Evolutionary conservation across 2,888 invertebrate genomes (phyloP), one percentile per base, ranked within the genome.

Genomic region (Drosophila helvetica): DNA sequence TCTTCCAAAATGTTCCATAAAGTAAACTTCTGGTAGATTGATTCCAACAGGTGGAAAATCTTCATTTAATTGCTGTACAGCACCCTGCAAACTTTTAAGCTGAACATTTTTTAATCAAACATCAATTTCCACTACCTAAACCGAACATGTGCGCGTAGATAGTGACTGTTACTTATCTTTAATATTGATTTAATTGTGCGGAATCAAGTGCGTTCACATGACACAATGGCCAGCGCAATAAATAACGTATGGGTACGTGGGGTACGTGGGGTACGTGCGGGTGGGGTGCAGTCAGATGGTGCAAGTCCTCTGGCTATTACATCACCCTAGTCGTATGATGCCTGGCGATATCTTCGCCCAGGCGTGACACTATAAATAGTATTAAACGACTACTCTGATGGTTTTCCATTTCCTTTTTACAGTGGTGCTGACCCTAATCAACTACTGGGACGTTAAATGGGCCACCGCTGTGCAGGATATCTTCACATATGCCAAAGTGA

Each of bases 401-500:
- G 38, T 7, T 7, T 38, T 54, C 50, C 53, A 45, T 66, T 74
- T 58, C 18, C 27, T 79, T 74, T 33, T 93, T 93, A 38, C 94
- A 99, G 99, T 98, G 93, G 93, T 99, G 55, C 93, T 99, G 80
- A 98, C 99, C 0, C 98, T 98, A 92, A 95, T 99, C 85, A 99
- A 99, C 93, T 99, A 99, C 93, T 98, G 97, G 95, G 97, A 98
- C 81, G 99, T 99, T 3, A 97, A 97, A 91, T 98, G 98, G 94
- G 98, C 99, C 0, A 99, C 98, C 3, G 93, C 96, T 74, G 98
- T 99, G 0, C 99, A 99, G 93, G 99, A 99, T 92, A 94, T 98
- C 90, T 99, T 99, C 93, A 99, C 99, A 7, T 98, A 98, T 90
- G 99, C 99, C 66, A 99, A 99, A 93, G 88, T 81, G 75, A 80